Evolutionary conservation across 2,113 vertebrate genomes (phyloP).

Genomic region (Plestiodon gilberti): DNA sequence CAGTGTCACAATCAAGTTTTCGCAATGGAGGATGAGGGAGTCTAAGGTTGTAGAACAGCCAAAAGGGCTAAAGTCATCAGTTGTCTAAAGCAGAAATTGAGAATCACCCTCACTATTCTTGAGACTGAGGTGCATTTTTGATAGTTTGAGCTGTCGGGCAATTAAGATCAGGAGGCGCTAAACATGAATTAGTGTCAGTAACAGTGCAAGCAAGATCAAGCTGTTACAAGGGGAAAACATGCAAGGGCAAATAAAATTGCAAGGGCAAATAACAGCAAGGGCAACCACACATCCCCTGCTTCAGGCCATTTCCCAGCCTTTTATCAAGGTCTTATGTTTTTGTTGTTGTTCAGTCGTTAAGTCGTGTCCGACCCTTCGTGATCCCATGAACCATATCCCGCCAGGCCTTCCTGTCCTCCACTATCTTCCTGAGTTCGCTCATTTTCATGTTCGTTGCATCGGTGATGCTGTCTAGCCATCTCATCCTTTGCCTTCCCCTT

Average conservation of each 20-base stretch:
- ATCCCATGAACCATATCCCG: too few relatives aligned
- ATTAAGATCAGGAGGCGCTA: too few relatives aligned
- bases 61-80: neutral
- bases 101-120: neutral
- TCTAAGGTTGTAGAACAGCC: neutral
- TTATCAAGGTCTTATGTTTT: neutral
- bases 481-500: too few relatives aligned
- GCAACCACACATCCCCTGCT: neutral
- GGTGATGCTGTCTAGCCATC: too few relatives aligned
- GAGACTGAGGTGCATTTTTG: neutral
- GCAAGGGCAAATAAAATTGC: neutral
- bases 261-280: neutral
- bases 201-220: neutral
- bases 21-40: neutral
- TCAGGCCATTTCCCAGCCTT: neutral
- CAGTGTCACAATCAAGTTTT: neutral
- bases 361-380: too few relatives aligned
- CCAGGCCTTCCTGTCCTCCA: too few relatives aligned
- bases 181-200: neutral
- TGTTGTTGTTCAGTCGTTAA: too few relatives aligned
- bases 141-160: neutral
- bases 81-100: neutral
- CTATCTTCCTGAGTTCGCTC: too few relatives aligned
- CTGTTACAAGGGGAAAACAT: neutral
- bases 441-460: too few relatives aligned